A percentile compares a stretch with the other conserved stretches of the same genome.
phyloP scores from a whole-genome alignment of 2,113 vertebrate genomes.

The Recurvirostra avosetta region DNA sequence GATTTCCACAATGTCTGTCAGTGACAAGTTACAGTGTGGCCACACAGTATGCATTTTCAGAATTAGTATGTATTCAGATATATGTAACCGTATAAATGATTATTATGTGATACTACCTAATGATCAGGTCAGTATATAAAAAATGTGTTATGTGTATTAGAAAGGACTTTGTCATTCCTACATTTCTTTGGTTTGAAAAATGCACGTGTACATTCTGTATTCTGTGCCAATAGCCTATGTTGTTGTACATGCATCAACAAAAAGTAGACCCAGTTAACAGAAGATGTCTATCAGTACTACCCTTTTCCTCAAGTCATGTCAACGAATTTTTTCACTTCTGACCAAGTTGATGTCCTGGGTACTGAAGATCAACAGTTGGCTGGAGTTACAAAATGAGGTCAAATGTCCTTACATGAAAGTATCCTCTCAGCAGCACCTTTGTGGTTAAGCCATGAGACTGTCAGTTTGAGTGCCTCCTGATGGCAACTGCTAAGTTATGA shows the following conservation, averaged over 20 bases:
- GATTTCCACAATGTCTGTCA: slow-evolving; percentile 51
- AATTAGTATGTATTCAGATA: slow-evolving; percentile 23
- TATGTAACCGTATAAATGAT: neutral
- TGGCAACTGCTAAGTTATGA: neutral
- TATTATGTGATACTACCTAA: neutral
- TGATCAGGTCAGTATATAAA: neutral
- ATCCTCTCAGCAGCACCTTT: neutral
- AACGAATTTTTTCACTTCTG: neutral
- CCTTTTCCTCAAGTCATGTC: neutral
- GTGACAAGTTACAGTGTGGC: slow-evolving; percentile 49
- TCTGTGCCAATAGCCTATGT: neutral
- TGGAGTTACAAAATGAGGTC: neutral
- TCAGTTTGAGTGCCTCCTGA: neutral
- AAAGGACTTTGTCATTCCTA: neutral
- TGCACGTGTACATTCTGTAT: neutral
- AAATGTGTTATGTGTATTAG: neutral
- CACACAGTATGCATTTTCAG: slow-evolving; percentile 32
- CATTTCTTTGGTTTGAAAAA: neutral
- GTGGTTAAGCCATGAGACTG: neutral
- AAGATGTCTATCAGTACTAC: neutral
- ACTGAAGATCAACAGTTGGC: neutral
- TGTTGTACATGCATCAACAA: neutral
- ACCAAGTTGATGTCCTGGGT: neutral
- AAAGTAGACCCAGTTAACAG: neutral
- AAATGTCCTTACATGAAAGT: neutral